Percentiles rank a stretch among this genome's conserved stretches.
These are phyloP conservation scores for Catalaphyllia jardinei DNA, from an alignment of 64 coral and sea anemone species.

Conservation along the genomic window DNA sequence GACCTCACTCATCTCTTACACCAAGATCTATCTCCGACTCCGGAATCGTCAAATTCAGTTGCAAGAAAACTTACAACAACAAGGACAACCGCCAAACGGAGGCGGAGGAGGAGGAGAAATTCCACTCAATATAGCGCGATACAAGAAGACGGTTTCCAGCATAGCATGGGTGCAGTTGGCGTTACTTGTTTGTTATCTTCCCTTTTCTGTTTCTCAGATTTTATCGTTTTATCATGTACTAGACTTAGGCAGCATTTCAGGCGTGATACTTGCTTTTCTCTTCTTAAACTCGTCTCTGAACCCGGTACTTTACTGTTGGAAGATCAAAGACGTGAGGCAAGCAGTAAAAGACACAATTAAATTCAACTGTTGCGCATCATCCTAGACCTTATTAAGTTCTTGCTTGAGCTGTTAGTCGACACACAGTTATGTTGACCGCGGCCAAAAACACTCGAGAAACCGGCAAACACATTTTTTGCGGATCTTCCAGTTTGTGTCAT, in stretches of 20 bases:
- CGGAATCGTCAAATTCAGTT: not conserved
- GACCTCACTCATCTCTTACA: not conserved
- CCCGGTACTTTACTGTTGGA: constrained; percentile 5
- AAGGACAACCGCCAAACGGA: not conserved
- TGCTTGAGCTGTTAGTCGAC: too few relatives aligned
- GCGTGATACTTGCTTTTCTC: not conserved
- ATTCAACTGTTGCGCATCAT: not conserved
- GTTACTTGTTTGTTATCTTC: not conserved
- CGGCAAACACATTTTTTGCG: too few relatives aligned
- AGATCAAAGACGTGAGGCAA: not conserved
- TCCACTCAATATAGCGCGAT: not conserved
- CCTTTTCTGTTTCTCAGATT: not conserved
- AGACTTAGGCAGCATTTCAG: not conserved
- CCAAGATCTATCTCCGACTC: not conserved
- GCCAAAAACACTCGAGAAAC: too few relatives aligned
- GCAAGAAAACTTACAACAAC: not conserved
- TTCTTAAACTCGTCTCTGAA: not conserved
- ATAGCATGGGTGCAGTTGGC: not conserved
- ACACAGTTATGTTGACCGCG: too few relatives aligned
- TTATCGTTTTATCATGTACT: not conserved
- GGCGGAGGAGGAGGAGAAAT: too few relatives aligned
- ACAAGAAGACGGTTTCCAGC: not conserved
- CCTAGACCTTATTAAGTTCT: too few relatives aligned
- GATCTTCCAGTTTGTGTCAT: too few relatives aligned
- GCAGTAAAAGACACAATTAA: not conserved